Evolutionary conservation across 2,888 invertebrate genomes (phyloP), one percentile per base, ranked within the genome.

Genomic region (Anagyrus pseudococci): DNA sequence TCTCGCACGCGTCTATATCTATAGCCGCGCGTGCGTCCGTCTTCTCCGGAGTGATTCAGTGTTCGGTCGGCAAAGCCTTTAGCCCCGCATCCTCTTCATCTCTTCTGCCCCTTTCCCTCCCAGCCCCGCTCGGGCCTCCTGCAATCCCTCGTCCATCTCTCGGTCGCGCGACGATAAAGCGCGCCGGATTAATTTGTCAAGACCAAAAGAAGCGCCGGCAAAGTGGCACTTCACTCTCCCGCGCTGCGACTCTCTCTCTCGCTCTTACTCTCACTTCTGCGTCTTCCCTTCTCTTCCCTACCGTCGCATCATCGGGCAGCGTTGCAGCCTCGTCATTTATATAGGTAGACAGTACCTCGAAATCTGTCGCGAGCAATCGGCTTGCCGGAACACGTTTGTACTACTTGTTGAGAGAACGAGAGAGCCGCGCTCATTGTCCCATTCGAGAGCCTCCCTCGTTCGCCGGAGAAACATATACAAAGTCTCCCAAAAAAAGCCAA

Each of bases 171-270:
- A 71, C 71, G 65, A 61, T 65, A 65, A 61, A 61, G 55, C 58
- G 50, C 53, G 26, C 43, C 56, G 62, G 62, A 66, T 66, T 66
- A 66, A 66, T 66, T 66, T 66, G 66, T 66, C 62, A 62, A 60
- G 20, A 55, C 33, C 64, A 52, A 59, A 58, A 64, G 64, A 55
- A 59, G 58, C 59, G 55, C 52, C 56, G 50, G 46, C 64, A 47
- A 44, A 48, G 55, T 50, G 58, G 50, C 56, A 47, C 56, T 57
- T 44, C 56, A 26, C 29, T 37, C 25, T 29, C 43, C 26, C 2
- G 8, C 13, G 46, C 8, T 23, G 19, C 46, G 22, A n/a, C 46
- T 22, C 46, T 17, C 37, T 15, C 23, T 13, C n/a, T 1, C 4
- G 22, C 22, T 23, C 44, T 56, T 46, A 4, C 25, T 40, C 41